Conservation (phyloP, 2,113 vertebrate genomes). For the Barbus barbus region DNA sequence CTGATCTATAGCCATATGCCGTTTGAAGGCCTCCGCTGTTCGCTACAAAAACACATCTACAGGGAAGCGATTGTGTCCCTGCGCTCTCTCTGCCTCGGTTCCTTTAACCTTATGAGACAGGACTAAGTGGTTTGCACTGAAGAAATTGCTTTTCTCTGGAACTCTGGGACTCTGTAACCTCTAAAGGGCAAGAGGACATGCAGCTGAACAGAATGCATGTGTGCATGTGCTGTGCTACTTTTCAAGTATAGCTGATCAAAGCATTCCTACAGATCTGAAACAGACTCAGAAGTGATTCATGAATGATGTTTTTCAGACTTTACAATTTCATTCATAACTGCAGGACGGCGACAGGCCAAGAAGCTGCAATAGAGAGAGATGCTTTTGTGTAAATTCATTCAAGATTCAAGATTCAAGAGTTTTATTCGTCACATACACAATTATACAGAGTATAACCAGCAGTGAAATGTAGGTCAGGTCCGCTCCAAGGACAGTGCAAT, state of each 20-base stretch:
- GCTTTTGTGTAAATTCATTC: not conserved
- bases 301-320: not conserved
- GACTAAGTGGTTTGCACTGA: conserved; percentile 8
- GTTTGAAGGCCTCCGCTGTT: conserved; percentile 8
- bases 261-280: not conserved
- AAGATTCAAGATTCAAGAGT: too few relatives aligned
- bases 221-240: not conserved
- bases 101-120: conserved; percentile 15
- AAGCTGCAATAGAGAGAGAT: not conserved
- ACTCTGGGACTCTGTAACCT: conserved; percentile 1
- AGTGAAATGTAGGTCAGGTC: too few relatives aligned
- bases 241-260: not conserved
- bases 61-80: not conserved
- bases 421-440: too few relatives aligned
- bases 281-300: not conserved
- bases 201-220: conserved; percentile 4
- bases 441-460: too few relatives aligned
- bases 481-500: too few relatives aligned
- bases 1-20: not conserved
- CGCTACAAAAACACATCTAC: conserved; percentile 20
- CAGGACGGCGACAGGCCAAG: not conserved
- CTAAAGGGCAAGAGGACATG: not conserved
- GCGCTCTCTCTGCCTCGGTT: too few relatives aligned
- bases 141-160: not conserved
- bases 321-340: conserved; percentile 9